phyloP scores from a whole-genome alignment of 2,888 invertebrate genomes.

The Cepaea hortensis region DNA sequence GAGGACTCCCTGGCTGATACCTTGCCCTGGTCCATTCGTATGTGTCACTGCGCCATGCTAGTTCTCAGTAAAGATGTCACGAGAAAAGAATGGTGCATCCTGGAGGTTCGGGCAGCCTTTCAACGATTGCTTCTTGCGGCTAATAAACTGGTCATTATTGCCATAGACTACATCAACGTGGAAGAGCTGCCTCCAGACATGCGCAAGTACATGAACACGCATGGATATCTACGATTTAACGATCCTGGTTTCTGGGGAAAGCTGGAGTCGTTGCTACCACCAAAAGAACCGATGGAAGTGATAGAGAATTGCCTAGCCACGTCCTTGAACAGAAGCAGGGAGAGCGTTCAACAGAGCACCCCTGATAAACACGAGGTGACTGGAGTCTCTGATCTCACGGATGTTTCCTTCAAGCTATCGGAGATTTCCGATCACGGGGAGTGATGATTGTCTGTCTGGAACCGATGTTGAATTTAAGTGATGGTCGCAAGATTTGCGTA shows the following conservation, averaged over 20 bases:
- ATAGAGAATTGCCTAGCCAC: background rate
- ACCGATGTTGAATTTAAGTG: background rate
- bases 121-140: constrained; percentile 47
- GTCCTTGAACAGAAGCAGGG: background rate
- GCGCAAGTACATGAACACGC: constrained; percentile 50
- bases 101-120: constrained; percentile 50
- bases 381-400: background rate
- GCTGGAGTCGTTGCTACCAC: constrained; percentile 49
- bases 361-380: background rate
- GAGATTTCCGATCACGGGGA: background rate
- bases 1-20: constrained; percentile 84
- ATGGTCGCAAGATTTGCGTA: background rate
- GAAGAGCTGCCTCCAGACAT: constrained; percentile 45
- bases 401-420: background rate
- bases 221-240: constrained; percentile 42
- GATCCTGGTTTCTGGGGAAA: constrained; percentile 52
- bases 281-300: background rate
- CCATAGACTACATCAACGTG: constrained; percentile 42
- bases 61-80: constrained; percentile 51
- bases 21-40: constrained; percentile 77
- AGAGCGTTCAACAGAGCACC: background rate
- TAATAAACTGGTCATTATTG: constrained; percentile 44
- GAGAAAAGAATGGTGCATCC: constrained; percentile 51
- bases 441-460: background rate
- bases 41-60: constrained; percentile 49